These are phyloP conservation scores for Pithys albifrons DNA, from an alignment of 2,113 vertebrate genomes.

Conservation along the genomic window DNA sequence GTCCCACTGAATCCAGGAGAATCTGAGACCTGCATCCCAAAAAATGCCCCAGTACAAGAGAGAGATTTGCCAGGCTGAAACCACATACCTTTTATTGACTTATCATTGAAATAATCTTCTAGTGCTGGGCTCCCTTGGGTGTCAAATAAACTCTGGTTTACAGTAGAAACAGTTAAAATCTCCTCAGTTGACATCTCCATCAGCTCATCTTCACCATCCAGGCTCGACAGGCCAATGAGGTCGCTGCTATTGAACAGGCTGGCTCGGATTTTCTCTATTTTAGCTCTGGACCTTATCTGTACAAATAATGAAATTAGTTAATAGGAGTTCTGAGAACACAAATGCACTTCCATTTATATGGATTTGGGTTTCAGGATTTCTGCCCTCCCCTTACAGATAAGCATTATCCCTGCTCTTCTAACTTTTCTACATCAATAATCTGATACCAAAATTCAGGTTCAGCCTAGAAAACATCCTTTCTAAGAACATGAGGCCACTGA, in stretches of 20 bases:
- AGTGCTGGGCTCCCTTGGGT: conserved; percentile 95
- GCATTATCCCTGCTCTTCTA: neutral
- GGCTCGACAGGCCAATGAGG: conserved; percentile 92
- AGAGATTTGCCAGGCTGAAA: neutral
- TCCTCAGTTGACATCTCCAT: conserved; percentile 98
- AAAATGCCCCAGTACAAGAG: neutral
- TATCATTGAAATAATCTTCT: conserved; percentile 95
- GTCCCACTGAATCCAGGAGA: neutral
- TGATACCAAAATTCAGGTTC: neutral
- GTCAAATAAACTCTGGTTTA: conserved; percentile 97
- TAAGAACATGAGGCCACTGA: neutral
- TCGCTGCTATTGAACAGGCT: conserved; percentile 98
- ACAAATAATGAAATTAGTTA: conserved; percentile 20
- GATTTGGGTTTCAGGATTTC: neutral
- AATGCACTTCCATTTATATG: neutral
- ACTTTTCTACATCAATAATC: neutral
- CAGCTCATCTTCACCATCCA: conserved; percentile 94
- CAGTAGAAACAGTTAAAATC: conserved; percentile 95
- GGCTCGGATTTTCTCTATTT: conserved; percentile 97
- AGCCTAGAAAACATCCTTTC: neutral
- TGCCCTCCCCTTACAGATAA: neutral
- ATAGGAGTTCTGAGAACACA: neutral
- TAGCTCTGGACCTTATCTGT: conserved; percentile 93
- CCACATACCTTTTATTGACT: conserved; percentile 87
- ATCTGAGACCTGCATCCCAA: neutral